Base-by-base conservation (phyloP, 2,888 invertebrate genomes). In the Prosapia bicincta region DNA sequence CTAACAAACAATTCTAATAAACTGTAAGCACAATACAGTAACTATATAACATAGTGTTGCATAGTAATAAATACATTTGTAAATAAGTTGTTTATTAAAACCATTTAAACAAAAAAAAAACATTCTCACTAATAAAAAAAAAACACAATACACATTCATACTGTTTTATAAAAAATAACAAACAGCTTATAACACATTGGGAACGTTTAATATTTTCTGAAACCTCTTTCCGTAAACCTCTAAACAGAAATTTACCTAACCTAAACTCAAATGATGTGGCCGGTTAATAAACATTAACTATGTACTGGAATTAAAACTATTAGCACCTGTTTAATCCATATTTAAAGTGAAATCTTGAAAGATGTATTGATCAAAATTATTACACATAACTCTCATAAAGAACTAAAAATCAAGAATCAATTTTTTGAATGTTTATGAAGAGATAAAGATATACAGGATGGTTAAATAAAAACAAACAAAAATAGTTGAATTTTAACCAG, bases 211-310 rank as follows among this genome's bases (percentile, higher is more conserved):
- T 54, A 9, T 20, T 5, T 69, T 74, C 74, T 74, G 74, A 74
- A 26, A 54, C 74, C 74, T 74, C 74, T 74, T 74, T 74, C 74
- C 74, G 25, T 69, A n/a, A 32, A n/a, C 54, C 20, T 20, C 20
- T 2, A 20, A 54, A 54, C 54, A 54, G 20, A 54, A 54, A 54
- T 54, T 20, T 20, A 2, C 54, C 54, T 54, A 5, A 54, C 2
- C 54, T 20, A 20, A 54, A 20, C 20, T 20, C 20, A n/a, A 5
- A 6, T 2, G 54, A 20, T 20, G 54, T 20, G 20, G 54, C 54
- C 20, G 54, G 54, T 54, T 54, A 54, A 20, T 20, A n/a, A n/a
- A n/a, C n/a, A n/a, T n/a, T n/a, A n/a, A n/a, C n/a, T n/a, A n/a
- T n/a, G n/a, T n/a, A n/a, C n/a, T n/a, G n/a, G n/a, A n/a, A n/a